A percentile compares a stretch with the other conserved stretches of the same genome.
Conservation (phyloP, 2,113 vertebrate genomes). For the Bucco capensis region DNA sequence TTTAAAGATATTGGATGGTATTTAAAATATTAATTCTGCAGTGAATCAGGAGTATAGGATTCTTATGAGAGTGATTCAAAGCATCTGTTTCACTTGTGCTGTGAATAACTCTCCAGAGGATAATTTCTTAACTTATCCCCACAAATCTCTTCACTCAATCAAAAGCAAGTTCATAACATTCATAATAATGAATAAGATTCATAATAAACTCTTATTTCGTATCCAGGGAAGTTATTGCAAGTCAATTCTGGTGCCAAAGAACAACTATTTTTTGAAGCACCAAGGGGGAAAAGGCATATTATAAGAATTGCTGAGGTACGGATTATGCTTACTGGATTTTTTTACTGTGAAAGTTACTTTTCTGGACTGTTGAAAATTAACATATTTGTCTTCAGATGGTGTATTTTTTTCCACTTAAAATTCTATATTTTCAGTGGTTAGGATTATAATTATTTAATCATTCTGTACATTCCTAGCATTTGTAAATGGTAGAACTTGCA, state of each 20-base stretch:
- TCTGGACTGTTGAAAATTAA: background rate
- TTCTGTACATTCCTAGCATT: background rate
- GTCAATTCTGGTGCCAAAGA: slow-evolving; percentile 97
- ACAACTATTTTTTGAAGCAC: slow-evolving; percentile 96
- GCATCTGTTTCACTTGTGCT: background rate
- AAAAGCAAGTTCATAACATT: background rate
- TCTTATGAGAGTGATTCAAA: background rate
- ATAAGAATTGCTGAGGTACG: slow-evolving; percentile 84
- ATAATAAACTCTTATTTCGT: slow-evolving; percentile 17
- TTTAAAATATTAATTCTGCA: background rate
- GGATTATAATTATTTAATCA: background rate
- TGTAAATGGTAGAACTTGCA: background rate
- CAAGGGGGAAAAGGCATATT: slow-evolving; percentile 86
- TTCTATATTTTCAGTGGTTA: background rate
- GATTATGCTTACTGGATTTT: background rate
- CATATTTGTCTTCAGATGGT: background rate
- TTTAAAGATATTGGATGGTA: background rate
- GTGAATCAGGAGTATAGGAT: background rate
- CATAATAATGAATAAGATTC: background rate
- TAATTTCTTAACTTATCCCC: background rate
- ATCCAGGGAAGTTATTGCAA: slow-evolving; percentile 92
- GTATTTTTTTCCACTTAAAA: background rate
- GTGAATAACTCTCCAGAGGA: background rate
- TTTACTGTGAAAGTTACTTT: background rate
- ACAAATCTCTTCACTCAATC: slow-evolving; percentile 7